Conservation (phyloP, 1,140 invertebrate genomes). For the Drosophila paulistorum region DNA sequence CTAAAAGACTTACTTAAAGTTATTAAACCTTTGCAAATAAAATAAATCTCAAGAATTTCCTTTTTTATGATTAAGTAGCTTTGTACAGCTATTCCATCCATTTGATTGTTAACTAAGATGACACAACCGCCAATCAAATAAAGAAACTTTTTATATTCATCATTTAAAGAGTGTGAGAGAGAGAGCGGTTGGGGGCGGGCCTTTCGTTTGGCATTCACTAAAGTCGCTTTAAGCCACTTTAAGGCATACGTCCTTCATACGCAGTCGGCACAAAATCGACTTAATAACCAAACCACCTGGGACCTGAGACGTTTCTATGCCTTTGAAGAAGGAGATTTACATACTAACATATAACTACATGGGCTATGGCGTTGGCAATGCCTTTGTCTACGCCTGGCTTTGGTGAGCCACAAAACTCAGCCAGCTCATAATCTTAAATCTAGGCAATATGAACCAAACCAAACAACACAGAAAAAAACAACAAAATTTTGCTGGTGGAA, state of each 20-base stretch:
- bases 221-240: slow-evolving; percentile 39
- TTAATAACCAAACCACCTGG: slow-evolving; percentile 70
- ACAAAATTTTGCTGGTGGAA: slow-evolving; percentile 21
- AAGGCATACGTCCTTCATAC: background rate
- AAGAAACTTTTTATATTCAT: slow-evolving; percentile 12
- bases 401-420: slow-evolving; percentile 71
- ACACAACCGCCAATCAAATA: background rate
- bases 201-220: slow-evolving; percentile 12
- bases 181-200: background rate
- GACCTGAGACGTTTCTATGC: slow-evolving; percentile 32
- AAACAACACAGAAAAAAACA: background rate
- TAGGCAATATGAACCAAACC: slow-evolving; percentile 63
- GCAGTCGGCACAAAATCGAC: slow-evolving; percentile 42
- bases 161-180: background rate
- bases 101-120: no score
- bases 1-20: no score
- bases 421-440: slow-evolving; percentile 78
- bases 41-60: no score
- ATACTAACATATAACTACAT: slow-evolving; percentile 53
- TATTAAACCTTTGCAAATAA: no score
- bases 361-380: slow-evolving; percentile 1
- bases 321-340: slow-evolving; percentile 60
- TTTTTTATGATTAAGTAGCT: no score
- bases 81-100: background rate
- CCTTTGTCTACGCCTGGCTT: slow-evolving; percentile 36